Evolutionary conservation across 2,113 vertebrate genomes (phyloP).

Genomic region (Embiotoca jacksoni): DNA sequence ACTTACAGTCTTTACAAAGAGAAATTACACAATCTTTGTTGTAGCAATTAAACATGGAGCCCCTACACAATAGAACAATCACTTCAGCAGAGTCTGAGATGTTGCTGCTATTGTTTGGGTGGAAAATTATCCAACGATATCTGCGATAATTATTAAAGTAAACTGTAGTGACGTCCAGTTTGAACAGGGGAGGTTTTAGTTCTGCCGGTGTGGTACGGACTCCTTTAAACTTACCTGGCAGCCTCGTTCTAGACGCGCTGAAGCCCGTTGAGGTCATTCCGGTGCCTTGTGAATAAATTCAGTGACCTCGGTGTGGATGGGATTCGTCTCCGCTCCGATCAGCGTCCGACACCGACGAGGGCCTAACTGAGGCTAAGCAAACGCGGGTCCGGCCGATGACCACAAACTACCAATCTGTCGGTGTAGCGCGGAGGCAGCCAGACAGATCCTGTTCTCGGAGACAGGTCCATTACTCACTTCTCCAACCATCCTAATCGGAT

Average conservation of each 20-base stretch:
- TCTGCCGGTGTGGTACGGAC: no score
- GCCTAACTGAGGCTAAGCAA: conserved; percentile 53
- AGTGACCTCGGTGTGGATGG: neutral
- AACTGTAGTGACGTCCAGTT: no score
- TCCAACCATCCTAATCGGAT: conserved; percentile 58
- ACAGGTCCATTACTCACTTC: conserved; percentile 69
- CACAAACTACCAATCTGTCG: conserved; percentile 46
- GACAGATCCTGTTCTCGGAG: conserved; percentile 55
- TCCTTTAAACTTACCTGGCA: neutral
- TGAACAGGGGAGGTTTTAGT: no score
- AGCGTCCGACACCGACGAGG: conserved; percentile 49
- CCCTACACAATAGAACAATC: no score
- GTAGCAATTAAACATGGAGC: no score
- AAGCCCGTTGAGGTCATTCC: neutral
- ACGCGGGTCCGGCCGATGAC: conserved; percentile 42
- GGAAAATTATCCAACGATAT: no score
- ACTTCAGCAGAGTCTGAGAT: no score
- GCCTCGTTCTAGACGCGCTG: neutral
- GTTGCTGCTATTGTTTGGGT: no score
- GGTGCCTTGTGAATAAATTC: neutral
- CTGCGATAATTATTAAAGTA: no score
- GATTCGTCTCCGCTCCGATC: conserved; percentile 14
- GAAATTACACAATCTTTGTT: no score
- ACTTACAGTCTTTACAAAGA: no score
- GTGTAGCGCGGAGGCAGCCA: conserved; percentile 21